Conservation (phyloP, 2,797 vertebrate species). For the Merluccius polli region DNA sequence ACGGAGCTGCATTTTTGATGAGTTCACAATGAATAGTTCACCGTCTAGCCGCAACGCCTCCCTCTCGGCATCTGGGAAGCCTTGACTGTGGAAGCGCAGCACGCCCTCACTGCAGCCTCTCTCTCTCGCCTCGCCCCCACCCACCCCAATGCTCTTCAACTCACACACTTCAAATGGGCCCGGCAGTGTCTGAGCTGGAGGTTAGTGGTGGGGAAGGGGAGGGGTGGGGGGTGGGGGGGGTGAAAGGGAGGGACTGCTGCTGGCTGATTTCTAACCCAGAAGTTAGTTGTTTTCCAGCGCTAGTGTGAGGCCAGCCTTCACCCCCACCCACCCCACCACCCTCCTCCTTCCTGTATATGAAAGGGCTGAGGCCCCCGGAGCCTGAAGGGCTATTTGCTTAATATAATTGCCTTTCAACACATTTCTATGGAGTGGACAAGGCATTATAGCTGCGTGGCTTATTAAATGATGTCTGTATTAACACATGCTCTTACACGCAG, state of each 20-base stretch:
- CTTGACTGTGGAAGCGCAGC: background rate
- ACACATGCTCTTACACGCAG: conserved; percentile 69
- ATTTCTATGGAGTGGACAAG: conserved; percentile 72
- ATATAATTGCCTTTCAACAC: conserved; percentile 74
- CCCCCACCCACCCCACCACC: background rate
- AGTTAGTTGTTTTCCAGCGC: conserved; percentile 30
- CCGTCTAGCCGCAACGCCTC: background rate
- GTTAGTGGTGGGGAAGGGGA: background rate
- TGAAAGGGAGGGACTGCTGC: conserved; percentile 5
- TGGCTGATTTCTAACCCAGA: conserved; percentile 15
- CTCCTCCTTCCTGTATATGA: conserved; percentile 38
- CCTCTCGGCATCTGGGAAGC: background rate
- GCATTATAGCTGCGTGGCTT: conserved; percentile 67
- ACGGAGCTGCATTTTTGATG: conserved; percentile 23
- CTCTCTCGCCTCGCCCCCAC: background rate
- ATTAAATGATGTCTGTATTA: conserved; percentile 82
- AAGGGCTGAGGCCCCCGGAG: conserved; percentile 62
- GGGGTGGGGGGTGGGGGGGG: background rate
- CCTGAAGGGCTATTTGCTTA: conserved; percentile 66
- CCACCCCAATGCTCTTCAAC: background rate
- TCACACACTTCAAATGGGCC: background rate
- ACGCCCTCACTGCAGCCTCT: background rate
- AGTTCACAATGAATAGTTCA: conserved; percentile 9
- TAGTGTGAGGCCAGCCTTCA: conserved; percentile 17
- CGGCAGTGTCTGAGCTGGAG: background rate